Percentiles rank a stretch among this genome's conserved stretches.
These are phyloP conservation scores for Neoitamus cyanurus DNA, from an alignment of 2,888 invertebrate species.

Conservation along the genomic window DNA sequence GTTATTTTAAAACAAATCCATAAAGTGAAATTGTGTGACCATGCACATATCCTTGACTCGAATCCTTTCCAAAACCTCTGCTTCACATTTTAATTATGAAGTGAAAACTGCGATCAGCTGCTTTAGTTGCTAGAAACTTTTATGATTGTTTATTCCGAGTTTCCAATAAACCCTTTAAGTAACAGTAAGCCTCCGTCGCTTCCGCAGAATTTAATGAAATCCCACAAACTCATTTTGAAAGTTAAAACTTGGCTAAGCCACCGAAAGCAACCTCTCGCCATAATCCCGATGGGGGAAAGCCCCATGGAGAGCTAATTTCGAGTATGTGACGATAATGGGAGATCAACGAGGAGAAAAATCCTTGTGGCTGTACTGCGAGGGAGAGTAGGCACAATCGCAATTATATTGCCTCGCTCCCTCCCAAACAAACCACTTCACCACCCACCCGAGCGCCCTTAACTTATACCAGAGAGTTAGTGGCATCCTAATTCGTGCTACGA, in stretches of 20 bases:
- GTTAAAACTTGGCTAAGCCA: not conserved
- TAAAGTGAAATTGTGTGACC: no score
- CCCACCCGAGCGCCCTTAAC: not conserved
- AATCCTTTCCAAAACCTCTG: no score
- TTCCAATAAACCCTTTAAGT: not conserved
- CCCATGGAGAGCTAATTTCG: not conserved
- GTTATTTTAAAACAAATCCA: no score
- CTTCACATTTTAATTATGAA: no score
- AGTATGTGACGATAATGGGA: slow-evolving; percentile 14
- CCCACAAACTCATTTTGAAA: slow-evolving; percentile 4
- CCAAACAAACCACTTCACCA: not conserved
- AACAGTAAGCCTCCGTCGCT: not conserved
- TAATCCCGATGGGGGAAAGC: not conserved
- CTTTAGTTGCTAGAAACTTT: not conserved
- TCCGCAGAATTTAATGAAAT: not conserved
- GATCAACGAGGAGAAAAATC: not conserved
- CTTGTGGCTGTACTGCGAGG: not conserved
- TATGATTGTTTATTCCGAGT: not conserved
- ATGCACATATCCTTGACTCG: no score
- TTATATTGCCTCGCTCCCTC: not conserved
- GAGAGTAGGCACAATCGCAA: not conserved
- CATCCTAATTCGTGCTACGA: slow-evolving; percentile 29
- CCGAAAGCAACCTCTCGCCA: not conserved
- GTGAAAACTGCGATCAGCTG: not conserved
- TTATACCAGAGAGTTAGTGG: not conserved